These are phyloP conservation scores for Cinara cedri DNA, from an alignment of 2,888 invertebrate genomes.

Conservation along the genomic window DNA sequence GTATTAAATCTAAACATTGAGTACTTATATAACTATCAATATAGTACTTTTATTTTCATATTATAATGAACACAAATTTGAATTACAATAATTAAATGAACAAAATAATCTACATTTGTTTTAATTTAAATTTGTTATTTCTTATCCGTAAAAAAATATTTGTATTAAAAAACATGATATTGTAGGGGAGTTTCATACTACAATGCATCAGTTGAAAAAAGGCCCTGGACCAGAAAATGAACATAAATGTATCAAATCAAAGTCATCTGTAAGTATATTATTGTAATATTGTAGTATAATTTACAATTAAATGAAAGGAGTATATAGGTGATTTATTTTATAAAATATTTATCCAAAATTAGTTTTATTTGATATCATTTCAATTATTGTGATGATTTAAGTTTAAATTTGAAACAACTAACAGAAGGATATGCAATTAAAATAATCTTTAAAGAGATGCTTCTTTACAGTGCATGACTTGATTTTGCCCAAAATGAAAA, in stretches of 20 bases:
- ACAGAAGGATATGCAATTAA: no score
- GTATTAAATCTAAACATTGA: no score
- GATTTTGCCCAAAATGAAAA: no score
- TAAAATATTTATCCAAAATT: no score
- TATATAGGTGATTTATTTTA: neutral
- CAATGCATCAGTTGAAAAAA: slow-evolving; percentile 63
- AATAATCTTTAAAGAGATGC: no score
- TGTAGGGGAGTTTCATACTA: slow-evolving; percentile 63
- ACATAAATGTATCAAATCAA: slow-evolving; percentile 62
- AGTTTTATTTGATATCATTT: no score
- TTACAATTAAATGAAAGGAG: neutral
- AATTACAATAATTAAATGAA: neutral
- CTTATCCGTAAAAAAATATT: neutral
- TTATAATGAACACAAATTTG: no score
- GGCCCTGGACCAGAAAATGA: slow-evolving; percentile 63
- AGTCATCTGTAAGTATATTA: slow-evolving; percentile 61
- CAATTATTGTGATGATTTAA: no score
- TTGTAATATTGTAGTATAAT: neutral
- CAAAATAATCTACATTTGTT: neutral
- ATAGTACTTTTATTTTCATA: no score
- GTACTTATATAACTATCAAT: no score
- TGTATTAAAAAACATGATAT: slow-evolving; percentile 6
- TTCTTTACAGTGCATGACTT: no score
- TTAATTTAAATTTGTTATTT: neutral
- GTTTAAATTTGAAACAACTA: no score